phyloP scores from a whole-genome alignment of 2,113 vertebrate genomes.

The Chaetodon auriga region DNA sequence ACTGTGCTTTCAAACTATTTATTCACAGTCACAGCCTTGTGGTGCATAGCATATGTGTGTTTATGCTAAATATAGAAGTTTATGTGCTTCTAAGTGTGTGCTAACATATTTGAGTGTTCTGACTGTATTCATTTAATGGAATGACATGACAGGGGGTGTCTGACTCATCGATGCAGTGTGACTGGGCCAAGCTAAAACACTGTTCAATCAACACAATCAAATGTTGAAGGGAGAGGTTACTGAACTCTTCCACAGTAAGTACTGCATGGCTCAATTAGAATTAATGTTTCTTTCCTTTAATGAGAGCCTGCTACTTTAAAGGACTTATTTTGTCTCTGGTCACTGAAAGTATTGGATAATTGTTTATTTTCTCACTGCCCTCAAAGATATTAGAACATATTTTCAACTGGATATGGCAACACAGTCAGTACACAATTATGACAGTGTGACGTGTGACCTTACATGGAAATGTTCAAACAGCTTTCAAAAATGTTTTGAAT shows the following conservation, averaged over 20 bases:
- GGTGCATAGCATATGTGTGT: not conserved
- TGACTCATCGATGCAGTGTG: slow-evolving; percentile 48
- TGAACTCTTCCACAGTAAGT: slow-evolving; percentile 40
- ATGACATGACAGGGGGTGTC: slow-evolving; percentile 18
- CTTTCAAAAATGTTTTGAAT: not conserved
- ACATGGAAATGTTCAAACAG: not conserved
- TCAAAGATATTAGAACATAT: not conserved
- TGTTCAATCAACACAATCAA: slow-evolving; percentile 41
- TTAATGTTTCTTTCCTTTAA: slow-evolving; percentile 14
- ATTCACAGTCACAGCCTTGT: not conserved
- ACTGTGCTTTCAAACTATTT: not conserved
- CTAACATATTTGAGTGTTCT: not conserved
- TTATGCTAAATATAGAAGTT: not conserved
- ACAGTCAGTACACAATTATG: too few species aligned
- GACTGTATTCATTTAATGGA: slow-evolving; percentile 28
- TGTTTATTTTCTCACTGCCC: not conserved
- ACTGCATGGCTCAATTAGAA: slow-evolving; percentile 6
- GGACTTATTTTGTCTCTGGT: not conserved
- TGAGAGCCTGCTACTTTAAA: not conserved
- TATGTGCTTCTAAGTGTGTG: not conserved
- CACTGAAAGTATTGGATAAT: not conserved
- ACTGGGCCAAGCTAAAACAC: slow-evolving; percentile 53
- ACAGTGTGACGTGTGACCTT: not conserved
- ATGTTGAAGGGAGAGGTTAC: slow-evolving; percentile 40
- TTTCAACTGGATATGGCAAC: not conserved